Conservation (phyloP, 1,140 invertebrate genomes). For the Radopholus similis region DNA sequence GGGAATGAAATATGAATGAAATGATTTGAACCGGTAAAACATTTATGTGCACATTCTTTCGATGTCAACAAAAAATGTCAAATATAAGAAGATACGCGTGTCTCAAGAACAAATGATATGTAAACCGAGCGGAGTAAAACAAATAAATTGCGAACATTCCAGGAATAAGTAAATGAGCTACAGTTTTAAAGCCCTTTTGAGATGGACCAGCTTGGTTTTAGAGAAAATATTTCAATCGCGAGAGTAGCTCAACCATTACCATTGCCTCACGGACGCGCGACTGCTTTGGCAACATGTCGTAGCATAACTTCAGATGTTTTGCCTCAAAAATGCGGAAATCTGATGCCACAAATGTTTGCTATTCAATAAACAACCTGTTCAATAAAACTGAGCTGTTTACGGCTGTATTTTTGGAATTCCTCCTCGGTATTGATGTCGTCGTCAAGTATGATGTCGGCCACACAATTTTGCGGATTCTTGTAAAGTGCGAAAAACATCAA, state of each 20-base stretch:
- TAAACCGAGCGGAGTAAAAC: too few relatives aligned
- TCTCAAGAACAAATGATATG: too few relatives aligned
- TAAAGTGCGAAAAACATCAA: conserved; percentile 23
- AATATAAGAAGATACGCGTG: too few relatives aligned
- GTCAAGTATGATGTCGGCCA: conserved; percentile 15
- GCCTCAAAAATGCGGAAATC: not conserved
- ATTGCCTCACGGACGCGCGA: conserved; percentile 14
- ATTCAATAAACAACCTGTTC: conserved; percentile 9
- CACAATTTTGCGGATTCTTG: conserved; percentile 4
- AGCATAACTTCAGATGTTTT: conserved; percentile 22
- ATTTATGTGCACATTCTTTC: too few relatives aligned
- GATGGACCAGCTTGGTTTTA: too few relatives aligned
- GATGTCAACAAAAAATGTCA: too few relatives aligned
- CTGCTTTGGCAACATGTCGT: conserved; percentile 11
- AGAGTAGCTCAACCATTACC: conserved; percentile 25
- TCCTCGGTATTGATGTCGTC: conserved; percentile 5
- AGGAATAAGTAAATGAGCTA: too few relatives aligned
- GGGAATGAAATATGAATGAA: not conserved
- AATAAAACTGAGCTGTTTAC: conserved; percentile 25
- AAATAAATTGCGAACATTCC: too few relatives aligned
- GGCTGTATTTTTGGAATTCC: conserved; percentile 14
- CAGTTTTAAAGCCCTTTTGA: too few relatives aligned
- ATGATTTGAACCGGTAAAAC: too few relatives aligned
- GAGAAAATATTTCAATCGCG: conserved; percentile 14
- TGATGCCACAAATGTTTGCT: not conserved